Evolutionary conservation across 2,888 invertebrate genomes (phyloP), one percentile per base, ranked within the genome.

Genomic region (Miltochrista miniata): DNA sequence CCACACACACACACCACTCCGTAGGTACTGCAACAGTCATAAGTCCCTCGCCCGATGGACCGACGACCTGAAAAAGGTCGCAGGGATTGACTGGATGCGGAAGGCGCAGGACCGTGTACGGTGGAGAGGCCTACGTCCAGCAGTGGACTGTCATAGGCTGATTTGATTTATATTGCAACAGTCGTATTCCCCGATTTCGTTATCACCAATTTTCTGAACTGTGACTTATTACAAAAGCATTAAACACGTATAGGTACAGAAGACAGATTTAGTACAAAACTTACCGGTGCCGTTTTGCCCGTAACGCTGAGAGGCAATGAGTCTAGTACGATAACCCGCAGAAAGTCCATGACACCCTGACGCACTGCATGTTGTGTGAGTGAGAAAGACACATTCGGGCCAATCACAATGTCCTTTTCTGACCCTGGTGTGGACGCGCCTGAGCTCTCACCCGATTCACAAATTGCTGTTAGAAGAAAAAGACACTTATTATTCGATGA

Each of bases 321-420:
- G 87, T 99, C 99, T 0, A 99, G 95, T 1, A 99, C 96, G 52
- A 99, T 96, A 10, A 98, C 97, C 47, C 98, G 93, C 45, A 99
- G 89, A 79, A 99, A 98, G 85, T 99, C 99, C 92, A 99, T 96
- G 24, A 99, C 96, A 72, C 97, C 96, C 74, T 97, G 97, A 39
- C 97, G 93, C 1, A 96, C 97, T 0, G 96, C 94, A 80, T 98
- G 98, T 59, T 93, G 93, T 1, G 96, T 95, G 45, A 97, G 85
- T 0, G 79, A 70, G 0, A 89, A 92, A 0, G 90, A 81, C 2
- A 81, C 83, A 45, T 83, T 53, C 2, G 37, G 78, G 0, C 92
- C 86, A n/a, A 92, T 85, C 59, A 89, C 92, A 50, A 92, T 89
- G 50, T 92, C 92, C 61, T 86, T 85, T 65, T 94, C 94, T 0